Evolutionary conservation across 2,113 vertebrate genomes (phyloP), one percentile per base, ranked within the genome.

Genomic region (Ascaphus truei): DNA sequence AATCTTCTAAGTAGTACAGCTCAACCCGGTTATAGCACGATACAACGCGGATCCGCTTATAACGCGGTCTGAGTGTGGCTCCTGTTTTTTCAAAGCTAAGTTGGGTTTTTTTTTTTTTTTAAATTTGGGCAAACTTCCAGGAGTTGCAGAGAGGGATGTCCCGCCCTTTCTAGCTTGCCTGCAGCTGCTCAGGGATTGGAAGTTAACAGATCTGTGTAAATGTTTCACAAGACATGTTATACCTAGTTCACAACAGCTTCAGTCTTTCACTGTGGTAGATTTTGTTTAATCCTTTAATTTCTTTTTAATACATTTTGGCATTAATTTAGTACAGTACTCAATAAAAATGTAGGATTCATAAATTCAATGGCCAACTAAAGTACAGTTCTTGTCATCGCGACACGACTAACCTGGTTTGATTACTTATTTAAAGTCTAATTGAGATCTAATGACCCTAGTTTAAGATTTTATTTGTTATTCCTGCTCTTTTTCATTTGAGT

Each of bases 301-400:
- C 33, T 60, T 61, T 11, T 4, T 71, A 58, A 9, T 11, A 16
- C 5, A 65, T 34, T 45, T 78, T 78, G 77, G 59, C 34, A 75
- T 73, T 58, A 77, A 62, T 78, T 83, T 60, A 62, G 4, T n/a
- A n/a, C n/a, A n/a, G n/a, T 11, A 63, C 18, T 66, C 68, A n/a
- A 74, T 30, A 78, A 64, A 76, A 77, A n/a, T 5, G 61, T 11
- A 7, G 13, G 6, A 16, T 16, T 61, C 37, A 76, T 75, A 75
- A 74, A 76, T 73, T 79, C 37, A 79, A 62, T 41, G 15, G 7
- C 4, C 80, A 72, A 76, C 73, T 76, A 64, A 37, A 74, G 1
- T n/a, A n/a, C n/a, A n/a, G n/a, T n/a, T n/a, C n/a, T n/a, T n/a
- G n/a, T n/a, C n/a, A n/a, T n/a, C n/a, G n/a, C n/a, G n/a, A n/a